Percentiles rank a stretch among this genome's conserved stretches.
Evolutionary conservation across 2,113 vertebrate genomes (phyloP).

Genomic region (Numida meleagris): DNA sequence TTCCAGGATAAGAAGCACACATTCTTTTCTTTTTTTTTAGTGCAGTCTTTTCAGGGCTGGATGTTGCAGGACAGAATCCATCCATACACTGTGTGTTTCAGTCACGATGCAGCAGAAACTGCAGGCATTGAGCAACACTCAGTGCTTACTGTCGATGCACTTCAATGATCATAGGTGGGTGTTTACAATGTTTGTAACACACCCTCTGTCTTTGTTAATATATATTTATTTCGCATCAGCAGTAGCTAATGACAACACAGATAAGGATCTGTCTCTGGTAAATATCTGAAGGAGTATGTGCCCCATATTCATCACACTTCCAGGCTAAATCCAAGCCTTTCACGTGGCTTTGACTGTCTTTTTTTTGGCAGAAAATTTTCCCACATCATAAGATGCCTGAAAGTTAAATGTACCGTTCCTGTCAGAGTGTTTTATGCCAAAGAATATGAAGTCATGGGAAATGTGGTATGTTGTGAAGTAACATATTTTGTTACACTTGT

Average conservation of each 20-base stretch:
- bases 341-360: not conserved
- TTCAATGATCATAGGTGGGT: not conserved
- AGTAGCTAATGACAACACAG: constrained; percentile 48
- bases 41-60: not conserved
- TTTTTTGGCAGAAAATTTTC: constrained; percentile 18
- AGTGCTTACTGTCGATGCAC: not conserved
- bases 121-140: not conserved
- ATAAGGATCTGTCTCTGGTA: constrained; percentile 38
- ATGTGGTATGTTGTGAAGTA: not conserved
- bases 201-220: not conserved
- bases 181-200: not conserved
- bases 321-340: not conserved
- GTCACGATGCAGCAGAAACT: not conserved
- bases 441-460: not conserved
- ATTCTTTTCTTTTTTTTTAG: not conserved
- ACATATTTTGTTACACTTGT: not conserved
- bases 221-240: constrained; percentile 30
- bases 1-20: not conserved
- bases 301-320: constrained; percentile 1
- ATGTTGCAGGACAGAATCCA: not conserved
- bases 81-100: not conserved
- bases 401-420: not conserved
- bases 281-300: constrained; percentile 37
- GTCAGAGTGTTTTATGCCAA: not conserved
- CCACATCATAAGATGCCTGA: not conserved